A percentile compares a stretch with the other conserved stretches of the same genome.
phyloP scores from a whole-genome alignment of 2,797 vertebrate species.

The Chelon auratus region DNA sequence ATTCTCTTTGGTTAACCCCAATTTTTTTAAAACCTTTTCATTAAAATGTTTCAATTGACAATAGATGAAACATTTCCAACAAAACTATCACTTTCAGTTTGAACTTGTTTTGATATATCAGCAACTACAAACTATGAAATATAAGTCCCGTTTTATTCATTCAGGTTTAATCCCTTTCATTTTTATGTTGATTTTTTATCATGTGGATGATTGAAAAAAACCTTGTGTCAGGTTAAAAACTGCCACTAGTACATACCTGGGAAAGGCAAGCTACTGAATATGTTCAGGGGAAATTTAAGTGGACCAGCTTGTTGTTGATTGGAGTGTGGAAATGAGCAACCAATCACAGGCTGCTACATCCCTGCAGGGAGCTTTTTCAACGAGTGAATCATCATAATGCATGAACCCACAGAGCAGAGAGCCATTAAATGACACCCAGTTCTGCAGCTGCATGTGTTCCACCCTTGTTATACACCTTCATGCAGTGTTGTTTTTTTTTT shows the following conservation, averaged over 20 bases:
- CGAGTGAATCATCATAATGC: constrained; percentile 41
- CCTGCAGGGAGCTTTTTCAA: constrained; percentile 38
- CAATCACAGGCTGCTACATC: constrained; percentile 41
- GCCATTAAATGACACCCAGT: constrained; percentile 12
- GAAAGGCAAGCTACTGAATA: constrained; percentile 14
- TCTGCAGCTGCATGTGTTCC: constrained; percentile 8
- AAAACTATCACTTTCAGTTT: too few relatives aligned
- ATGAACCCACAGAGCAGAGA: constrained; percentile 40
- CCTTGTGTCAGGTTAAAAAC: background rate
- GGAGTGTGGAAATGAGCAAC: constrained; percentile 42
- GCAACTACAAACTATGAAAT: background rate
- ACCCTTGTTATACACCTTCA: background rate
- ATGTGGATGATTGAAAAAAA: background rate
- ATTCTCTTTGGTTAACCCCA: constrained; percentile 22
- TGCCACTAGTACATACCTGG: background rate
- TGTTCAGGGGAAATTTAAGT: constrained; percentile 14
- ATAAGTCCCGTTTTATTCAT: background rate
- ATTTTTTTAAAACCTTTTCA: too few relatives aligned
- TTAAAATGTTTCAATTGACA: too few relatives aligned
- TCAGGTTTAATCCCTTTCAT: background rate
- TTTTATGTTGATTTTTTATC: background rate
- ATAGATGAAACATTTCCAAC: too few relatives aligned
- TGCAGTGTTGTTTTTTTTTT: background rate
- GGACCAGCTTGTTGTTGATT: constrained; percentile 60
- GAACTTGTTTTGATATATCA: too few relatives aligned